These are phyloP conservation scores for Eurypyga helias DNA, from an alignment of 2,113 vertebrate genomes.

Conservation along the genomic window DNA sequence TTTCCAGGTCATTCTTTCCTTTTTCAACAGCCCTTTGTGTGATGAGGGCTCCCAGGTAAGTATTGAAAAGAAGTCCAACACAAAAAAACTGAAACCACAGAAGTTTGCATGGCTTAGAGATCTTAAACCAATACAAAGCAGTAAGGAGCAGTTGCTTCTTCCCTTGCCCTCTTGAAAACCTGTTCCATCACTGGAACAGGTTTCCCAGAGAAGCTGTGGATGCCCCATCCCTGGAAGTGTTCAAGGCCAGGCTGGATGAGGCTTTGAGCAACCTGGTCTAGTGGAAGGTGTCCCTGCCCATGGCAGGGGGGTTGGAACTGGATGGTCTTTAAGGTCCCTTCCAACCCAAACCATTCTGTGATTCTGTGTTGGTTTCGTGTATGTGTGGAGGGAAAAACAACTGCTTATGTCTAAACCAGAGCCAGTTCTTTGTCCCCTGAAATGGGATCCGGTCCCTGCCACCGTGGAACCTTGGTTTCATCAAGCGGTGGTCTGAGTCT, in stretches of 20 bases:
- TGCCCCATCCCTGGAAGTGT: too few relatives aligned
- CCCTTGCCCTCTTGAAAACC: background rate
- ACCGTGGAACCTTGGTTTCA: background rate
- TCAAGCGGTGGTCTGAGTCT: background rate
- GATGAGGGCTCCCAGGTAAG: conserved; percentile 83
- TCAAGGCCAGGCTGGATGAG: too few relatives aligned
- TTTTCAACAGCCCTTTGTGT: conserved; percentile 86
- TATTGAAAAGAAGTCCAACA: background rate
- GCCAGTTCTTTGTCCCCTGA: background rate
- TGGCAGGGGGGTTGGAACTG: too few relatives aligned
- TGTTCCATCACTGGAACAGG: too few relatives aligned
- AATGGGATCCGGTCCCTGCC: background rate
- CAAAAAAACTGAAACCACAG: background rate
- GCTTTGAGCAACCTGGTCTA: too few relatives aligned
- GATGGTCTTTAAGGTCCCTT: too few relatives aligned
- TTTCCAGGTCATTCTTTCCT: conserved; percentile 86
- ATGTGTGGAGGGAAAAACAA: background rate
- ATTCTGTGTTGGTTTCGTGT: background rate
- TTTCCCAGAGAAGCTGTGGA: too few relatives aligned
- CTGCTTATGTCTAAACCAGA: background rate
- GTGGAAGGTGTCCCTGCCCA: too few relatives aligned
- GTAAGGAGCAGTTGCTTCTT: background rate
- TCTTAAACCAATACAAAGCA: background rate
- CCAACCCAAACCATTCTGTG: too few relatives aligned
- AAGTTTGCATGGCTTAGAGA: background rate